Conservation (phyloP, 1,140 invertebrate genomes). For the Camponotus floridanus region DNA sequence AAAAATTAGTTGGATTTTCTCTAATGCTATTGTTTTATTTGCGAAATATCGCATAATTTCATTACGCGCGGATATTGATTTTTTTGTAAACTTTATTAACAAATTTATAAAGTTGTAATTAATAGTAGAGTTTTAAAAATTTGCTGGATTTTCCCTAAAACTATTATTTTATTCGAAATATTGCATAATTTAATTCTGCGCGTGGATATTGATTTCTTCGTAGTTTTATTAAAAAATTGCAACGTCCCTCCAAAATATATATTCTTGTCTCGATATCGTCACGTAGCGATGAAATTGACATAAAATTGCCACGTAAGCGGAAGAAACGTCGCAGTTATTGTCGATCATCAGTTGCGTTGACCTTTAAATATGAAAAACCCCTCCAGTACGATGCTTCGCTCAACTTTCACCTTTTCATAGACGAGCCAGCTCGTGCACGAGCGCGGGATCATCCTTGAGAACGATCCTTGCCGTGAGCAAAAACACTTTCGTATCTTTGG, state of each 20-base stretch:
- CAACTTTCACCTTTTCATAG: conserved; percentile 62
- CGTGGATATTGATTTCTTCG: background rate
- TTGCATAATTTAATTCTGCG: conserved; percentile 24
- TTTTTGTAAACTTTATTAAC: background rate
- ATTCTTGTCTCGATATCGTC: conserved; percentile 17
- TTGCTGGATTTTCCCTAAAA: background rate
- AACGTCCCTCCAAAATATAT: background rate
- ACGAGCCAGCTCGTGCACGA: conserved; percentile 42
- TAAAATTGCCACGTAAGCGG: conserved; percentile 55
- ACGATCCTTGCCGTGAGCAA: conserved; percentile 60
- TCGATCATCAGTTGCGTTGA: conserved; percentile 53
- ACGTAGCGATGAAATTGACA: conserved; percentile 51
- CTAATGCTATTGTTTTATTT: background rate
- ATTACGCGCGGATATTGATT: background rate
- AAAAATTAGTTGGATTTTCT: conserved; percentile 8
- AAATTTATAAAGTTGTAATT: too few relatives aligned
- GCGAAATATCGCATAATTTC: background rate
- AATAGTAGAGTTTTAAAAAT: background rate
- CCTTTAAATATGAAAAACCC: conserved; percentile 62
- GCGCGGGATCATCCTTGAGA: conserved; percentile 54
- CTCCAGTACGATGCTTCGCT: conserved; percentile 43
- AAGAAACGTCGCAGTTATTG: conserved; percentile 59
- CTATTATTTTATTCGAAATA: background rate
- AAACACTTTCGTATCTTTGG: conserved; percentile 25
- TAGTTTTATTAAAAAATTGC: conserved; percentile 30